Conservation (phyloP, 2,888 invertebrate genomes). For the Apotomis betuletana region DNA sequence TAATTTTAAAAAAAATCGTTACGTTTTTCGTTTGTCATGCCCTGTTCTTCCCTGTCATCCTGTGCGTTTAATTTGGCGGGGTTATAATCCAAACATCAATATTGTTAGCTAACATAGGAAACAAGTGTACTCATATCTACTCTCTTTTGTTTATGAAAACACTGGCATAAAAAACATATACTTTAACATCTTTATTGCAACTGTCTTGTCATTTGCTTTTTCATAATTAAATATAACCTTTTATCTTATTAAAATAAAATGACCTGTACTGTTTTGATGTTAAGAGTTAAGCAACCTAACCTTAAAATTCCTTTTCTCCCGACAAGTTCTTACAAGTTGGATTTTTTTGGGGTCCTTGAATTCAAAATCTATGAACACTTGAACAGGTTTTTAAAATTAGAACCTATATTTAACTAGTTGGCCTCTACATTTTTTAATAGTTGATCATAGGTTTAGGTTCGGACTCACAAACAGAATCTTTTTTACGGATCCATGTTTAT, state of each 20-base stretch:
- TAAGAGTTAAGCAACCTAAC: conserved; percentile 13
- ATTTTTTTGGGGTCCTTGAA: conserved; percentile 31
- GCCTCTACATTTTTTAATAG: conserved; percentile 3
- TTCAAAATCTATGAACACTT: background rate
- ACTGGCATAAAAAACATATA: conserved; percentile 1
- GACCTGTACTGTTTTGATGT: background rate
- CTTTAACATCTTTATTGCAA: background rate
- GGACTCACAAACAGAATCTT: background rate
- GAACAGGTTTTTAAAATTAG: conserved; percentile 14
- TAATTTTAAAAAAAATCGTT: background rate
- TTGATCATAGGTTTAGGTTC: background rate
- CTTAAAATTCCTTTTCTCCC: conserved; percentile 17
- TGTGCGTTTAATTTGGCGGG: conserved; percentile 49
- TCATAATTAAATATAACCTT: background rate
- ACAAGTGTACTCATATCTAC: conserved; percentile 35
- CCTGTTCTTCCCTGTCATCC: conserved; percentile 29
- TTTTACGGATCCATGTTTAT: background rate
- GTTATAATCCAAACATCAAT: conserved; percentile 68
- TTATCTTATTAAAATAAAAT: background rate
- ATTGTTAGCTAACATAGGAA: conserved; percentile 46
- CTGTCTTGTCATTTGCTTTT: background rate
- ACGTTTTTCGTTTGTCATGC: background rate
- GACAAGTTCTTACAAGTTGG: conserved; percentile 33
- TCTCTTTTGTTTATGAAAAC: conserved; percentile 33
- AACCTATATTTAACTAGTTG: conserved; percentile 15